Evolutionary conservation across 2,797 vertebrate genomes (phyloP).

Genomic region (Australoheros facetus): DNA sequence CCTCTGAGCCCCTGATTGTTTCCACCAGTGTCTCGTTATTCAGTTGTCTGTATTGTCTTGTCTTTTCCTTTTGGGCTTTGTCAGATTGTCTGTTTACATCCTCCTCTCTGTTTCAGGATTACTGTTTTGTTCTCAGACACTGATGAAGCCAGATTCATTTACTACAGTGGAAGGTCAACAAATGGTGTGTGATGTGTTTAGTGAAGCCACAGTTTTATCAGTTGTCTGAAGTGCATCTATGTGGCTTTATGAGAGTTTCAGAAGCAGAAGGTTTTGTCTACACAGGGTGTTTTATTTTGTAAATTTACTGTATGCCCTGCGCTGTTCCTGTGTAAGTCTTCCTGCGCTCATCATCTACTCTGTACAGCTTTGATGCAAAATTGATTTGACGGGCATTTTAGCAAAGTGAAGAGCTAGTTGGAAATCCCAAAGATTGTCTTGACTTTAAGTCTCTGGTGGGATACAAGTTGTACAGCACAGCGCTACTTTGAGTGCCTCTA

Average conservation of each 20-base stretch:
- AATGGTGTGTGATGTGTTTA: neutral
- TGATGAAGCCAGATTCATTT: neutral
- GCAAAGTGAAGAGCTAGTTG: neutral
- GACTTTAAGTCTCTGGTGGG: neutral
- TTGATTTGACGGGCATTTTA: neutral
- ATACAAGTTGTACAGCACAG: neutral
- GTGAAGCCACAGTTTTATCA: neutral
- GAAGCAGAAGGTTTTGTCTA: neutral
- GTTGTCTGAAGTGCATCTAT: neutral
- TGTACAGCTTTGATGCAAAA: neutral
- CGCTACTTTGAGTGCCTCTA: neutral
- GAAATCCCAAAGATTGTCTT: neutral
- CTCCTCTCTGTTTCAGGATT: neutral
- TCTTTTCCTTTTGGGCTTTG: neutral
- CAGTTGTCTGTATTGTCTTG: neutral
- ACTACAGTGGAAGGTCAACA: neutral
- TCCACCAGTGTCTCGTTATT: neutral
- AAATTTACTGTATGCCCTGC: neutral
- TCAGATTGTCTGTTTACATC: neutral
- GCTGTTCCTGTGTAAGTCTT: neutral
- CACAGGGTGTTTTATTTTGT: neutral
- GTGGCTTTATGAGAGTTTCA: neutral
- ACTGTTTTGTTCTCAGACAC: neutral
- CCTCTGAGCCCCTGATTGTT: neutral
- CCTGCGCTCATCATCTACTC: neutral